Conservation (phyloP, 35 echinoderm and acorn worm species). For the Heliocidaris erythrogramma region DNA sequence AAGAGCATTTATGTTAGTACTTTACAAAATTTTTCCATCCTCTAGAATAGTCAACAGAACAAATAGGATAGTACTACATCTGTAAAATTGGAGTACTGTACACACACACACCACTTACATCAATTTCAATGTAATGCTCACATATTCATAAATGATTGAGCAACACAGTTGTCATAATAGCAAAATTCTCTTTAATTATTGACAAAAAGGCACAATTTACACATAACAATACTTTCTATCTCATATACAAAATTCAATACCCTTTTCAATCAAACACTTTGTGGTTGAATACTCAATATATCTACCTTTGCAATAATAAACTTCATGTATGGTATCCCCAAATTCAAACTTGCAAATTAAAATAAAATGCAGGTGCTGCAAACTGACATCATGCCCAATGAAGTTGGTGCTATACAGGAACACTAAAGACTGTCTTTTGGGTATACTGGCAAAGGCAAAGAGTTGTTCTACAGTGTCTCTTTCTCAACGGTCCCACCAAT, state of each 20-base stretch:
- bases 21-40: neutral
- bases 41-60: neutral
- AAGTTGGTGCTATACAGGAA: neutral
- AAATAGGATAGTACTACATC: neutral
- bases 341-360: neutral
- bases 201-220: slow-evolving; percentile 10
- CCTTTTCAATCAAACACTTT: neutral
- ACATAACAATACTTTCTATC: neutral
- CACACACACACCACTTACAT: neutral
- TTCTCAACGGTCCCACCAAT: slow-evolving; percentile 45
- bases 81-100: neutral
- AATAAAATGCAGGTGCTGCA: neutral
- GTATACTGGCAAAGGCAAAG: slow-evolving; percentile 80
- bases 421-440: slow-evolving; percentile 71
- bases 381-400: neutral
- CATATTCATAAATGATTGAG: neutral
- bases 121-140: neutral
- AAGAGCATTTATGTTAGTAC: neutral
- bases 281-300: neutral
- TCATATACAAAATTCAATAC: neutral
- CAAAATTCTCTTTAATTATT: neutral
- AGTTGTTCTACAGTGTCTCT: slow-evolving; percentile 53
- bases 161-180: neutral
- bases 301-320: neutral
- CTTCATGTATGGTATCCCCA: too few relatives aligned